A percentile compares a stretch with the other conserved stretches of the same genome.
phyloP scores from a whole-genome alignment of 2,888 invertebrate genomes.

The Dastarcus helophoroides region DNA sequence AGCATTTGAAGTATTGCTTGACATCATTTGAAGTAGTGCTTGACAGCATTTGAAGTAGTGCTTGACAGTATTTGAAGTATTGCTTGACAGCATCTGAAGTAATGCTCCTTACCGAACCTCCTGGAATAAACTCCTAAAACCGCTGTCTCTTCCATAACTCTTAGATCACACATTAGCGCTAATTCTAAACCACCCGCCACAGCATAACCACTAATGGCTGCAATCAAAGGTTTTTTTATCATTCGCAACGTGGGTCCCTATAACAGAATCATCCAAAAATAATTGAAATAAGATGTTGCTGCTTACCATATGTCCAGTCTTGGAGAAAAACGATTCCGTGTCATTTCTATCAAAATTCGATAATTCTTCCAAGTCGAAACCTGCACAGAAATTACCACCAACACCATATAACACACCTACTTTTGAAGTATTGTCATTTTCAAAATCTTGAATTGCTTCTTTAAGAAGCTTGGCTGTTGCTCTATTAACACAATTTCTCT shows the following conservation, averaged over 20 bases:
- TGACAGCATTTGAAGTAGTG: no score
- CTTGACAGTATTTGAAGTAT: no score
- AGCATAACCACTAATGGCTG: constrained; percentile 82
- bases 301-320: background rate
- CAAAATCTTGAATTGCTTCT: constrained; percentile 66
- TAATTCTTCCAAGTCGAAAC: constrained; percentile 76
- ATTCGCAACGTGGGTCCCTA: constrained; percentile 57
- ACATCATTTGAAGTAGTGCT: no score
- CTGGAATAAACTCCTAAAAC: constrained; percentile 78
- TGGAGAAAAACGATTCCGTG: background rate
- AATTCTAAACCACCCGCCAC: constrained; percentile 87
- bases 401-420: constrained; percentile 77
- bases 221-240: constrained; percentile 77
- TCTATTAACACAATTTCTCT: constrained; percentile 72
- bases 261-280: background rate
- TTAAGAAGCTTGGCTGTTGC: constrained; percentile 55
- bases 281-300: background rate
- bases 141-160: constrained; percentile 79
- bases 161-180: constrained; percentile 80
- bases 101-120: constrained; percentile 64
- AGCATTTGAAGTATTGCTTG: no score
- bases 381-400: constrained; percentile 91
- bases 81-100: no score
- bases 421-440: constrained; percentile 55
- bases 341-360: constrained; percentile 24